These are phyloP conservation scores for Agonopterix subpropinquella DNA, from an alignment of 2,888 invertebrate genomes.

Conservation along the genomic window DNA sequence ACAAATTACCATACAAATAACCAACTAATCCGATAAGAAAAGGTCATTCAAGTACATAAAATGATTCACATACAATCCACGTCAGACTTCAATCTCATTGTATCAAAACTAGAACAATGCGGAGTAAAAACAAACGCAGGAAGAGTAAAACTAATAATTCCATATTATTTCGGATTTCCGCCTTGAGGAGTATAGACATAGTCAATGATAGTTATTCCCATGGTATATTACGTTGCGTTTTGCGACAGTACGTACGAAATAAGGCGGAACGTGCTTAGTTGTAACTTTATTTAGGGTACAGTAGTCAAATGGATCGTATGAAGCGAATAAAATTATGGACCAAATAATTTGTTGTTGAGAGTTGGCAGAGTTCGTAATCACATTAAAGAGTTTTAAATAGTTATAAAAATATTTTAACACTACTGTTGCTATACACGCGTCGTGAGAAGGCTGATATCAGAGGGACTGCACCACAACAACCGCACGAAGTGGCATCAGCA, in stretches of 20 bases:
- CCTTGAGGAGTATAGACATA: background rate
- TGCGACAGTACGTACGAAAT: constrained; percentile 18
- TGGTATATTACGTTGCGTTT: constrained; percentile 12
- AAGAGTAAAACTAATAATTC: constrained; percentile 35
- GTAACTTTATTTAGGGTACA: no score
- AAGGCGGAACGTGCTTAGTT: constrained; percentile 17
- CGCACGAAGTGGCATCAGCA: no score
- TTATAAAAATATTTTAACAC: no score
- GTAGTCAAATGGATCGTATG: no score
- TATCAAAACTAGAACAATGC: constrained; percentile 41
- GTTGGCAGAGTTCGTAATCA: no score
- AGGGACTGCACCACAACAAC: no score
- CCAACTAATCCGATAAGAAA: background rate
- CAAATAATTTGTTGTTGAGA: no score
- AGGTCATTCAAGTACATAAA: constrained; percentile 6
- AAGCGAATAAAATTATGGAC: no score
- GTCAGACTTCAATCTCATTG: constrained; percentile 8
- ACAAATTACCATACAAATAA: constrained; percentile 9
- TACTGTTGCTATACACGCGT: no score
- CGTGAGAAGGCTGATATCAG: no score
- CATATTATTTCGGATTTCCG: constrained; percentile 18
- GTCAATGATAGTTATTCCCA: constrained; percentile 14
- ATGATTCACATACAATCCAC: constrained; percentile 11
- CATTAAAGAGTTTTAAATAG: no score
- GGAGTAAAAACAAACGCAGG: constrained; percentile 45